These are phyloP conservation scores for Cygnus buccinator DNA, from an alignment of 2,113 vertebrate genomes.

Conservation along the genomic window DNA sequence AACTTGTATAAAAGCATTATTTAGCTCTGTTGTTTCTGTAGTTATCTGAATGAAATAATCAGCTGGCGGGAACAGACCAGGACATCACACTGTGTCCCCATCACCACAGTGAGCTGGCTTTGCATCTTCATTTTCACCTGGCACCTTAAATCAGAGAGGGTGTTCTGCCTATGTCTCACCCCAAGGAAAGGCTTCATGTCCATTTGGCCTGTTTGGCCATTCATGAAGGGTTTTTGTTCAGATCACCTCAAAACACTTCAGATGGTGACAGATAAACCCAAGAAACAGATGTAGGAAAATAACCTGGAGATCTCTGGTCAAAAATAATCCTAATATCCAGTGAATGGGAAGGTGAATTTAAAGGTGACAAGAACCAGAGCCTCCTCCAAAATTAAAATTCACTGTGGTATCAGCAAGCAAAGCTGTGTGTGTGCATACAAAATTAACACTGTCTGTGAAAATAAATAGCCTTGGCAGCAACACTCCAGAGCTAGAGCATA, in stretches of 20 bases:
- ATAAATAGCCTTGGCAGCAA: constrained; percentile 69
- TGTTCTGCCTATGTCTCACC: background rate
- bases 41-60: background rate
- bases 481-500: constrained; percentile 61
- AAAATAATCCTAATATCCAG: background rate
- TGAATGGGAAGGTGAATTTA: background rate
- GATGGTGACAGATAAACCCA: background rate
- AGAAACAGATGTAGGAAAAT: background rate
- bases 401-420: constrained; percentile 54
- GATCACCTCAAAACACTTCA: background rate
- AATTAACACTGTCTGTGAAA: constrained; percentile 54
- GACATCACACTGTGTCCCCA: rapidly evolving
- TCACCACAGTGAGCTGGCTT: background rate
- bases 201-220: background rate
- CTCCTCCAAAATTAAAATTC: constrained; percentile 59
- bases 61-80: background rate
- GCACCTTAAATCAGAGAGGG: background rate
- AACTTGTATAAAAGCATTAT: background rate
- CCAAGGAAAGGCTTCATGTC: background rate
- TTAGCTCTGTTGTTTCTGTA: background rate
- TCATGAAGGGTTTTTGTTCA: background rate
- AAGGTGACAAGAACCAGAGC: constrained; percentile 4
- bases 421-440: constrained; percentile 50
- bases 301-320: background rate
- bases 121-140: background rate